Conservation (phyloP, 2,113 vertebrate species). For the Dipodomys stephensi region DNA sequence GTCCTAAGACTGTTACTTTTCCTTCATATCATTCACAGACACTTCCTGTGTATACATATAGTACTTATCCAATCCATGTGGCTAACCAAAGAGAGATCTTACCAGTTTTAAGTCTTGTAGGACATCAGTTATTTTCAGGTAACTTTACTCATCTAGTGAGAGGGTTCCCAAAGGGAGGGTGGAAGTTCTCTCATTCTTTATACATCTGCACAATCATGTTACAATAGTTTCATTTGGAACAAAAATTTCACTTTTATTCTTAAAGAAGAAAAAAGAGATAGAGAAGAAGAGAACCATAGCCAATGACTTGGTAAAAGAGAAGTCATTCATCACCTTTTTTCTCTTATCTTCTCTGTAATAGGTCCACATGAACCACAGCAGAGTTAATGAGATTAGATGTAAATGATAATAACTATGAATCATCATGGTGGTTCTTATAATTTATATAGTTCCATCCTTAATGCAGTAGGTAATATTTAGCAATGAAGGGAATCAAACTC, state of each 20-base stretch:
- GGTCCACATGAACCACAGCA: neutral
- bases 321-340: neutral
- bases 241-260: slow-evolving; percentile 20
- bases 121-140: neutral
- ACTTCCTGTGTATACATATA: neutral
- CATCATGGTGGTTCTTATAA: neutral
- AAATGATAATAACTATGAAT: neutral
- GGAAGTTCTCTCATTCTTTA: neutral
- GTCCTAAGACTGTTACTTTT: neutral
- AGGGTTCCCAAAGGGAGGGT: neutral
- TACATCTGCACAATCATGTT: neutral
- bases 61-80: neutral
- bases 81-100: neutral
- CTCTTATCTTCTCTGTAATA: neutral
- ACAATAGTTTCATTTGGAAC: slow-evolving; percentile 12
- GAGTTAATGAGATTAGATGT: neutral
- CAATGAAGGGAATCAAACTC: slow-evolving; percentile 55
- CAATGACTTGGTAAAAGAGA: neutral
- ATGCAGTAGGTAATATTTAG: neutral
- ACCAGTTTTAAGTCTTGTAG: neutral
- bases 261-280: neutral
- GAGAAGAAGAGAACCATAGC: neutral
- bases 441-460: slow-evolving; percentile 10
- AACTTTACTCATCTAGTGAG: neutral
- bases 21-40: neutral